Base-by-base conservation (phyloP, 2,888 invertebrate species). In the Plagiodera versicolora region DNA sequence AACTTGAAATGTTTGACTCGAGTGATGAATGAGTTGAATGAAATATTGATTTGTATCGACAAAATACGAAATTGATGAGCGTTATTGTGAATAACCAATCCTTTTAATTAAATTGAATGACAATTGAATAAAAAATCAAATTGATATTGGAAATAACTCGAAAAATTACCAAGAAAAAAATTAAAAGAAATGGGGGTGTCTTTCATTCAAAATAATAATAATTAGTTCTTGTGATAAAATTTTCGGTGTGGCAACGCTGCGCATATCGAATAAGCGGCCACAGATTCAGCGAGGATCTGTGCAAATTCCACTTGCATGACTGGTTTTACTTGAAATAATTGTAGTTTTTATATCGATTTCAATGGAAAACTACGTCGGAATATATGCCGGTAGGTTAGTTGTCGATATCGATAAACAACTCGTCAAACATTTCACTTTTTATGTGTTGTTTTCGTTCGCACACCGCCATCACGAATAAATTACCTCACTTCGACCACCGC, bases 271-370 rank as follows among this genome's bases (percentile, higher is more conserved):
- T 39, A 14, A 28, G 48, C 56, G 56, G 56, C 48, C 60, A 48
- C 56, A 56, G 60, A 60, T 60, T 52, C 52, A 50, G 51, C 32
- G 50, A 19, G 52, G 50, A 56, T 56, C 47, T 51, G 44, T 56
- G 52, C 56, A 60, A 60, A 60, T 56, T 60, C 60, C 60, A 49
- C 60, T 60, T 52, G 60, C 60, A 47, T 60, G 60, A 60, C 56
- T 52, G 56, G 56, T 60, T 60, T 60, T 60, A 60, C 60, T 56
- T 53, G 56, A 60, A 60, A 56, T 60, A 56, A 56, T 60, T 60
- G 56, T 32, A 60, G 55, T 56, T 59, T 54, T 56, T 45, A 47
- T 55, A 51, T 56, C 28, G 47, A 30, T 48, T 60, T 60, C 48
- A 39, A 52, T 39, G 50, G 49, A 17, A 47, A 51, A 24, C 5